Percentiles rank a stretch among this genome's conserved stretches.
Evolutionary conservation across 2,113 vertebrate genomes (phyloP).

Genomic region (Dascyllus trimaculatus): DNA sequence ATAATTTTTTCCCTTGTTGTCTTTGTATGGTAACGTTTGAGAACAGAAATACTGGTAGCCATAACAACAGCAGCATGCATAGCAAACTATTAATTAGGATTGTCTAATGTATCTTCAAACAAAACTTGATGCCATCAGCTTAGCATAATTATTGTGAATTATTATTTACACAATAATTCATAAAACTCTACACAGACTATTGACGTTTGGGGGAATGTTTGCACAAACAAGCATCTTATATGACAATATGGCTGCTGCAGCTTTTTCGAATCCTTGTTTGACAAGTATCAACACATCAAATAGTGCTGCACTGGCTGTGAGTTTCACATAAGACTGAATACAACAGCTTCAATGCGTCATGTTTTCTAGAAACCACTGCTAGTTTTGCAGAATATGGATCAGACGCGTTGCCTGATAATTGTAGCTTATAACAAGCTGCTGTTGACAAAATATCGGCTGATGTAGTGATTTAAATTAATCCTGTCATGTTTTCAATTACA

Average conservation of each 20-base stretch:
- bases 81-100: too few relatives aligned
- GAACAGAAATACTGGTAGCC: too few relatives aligned
- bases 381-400: constrained; percentile 22
- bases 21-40: too few relatives aligned
- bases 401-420: constrained; percentile 36
- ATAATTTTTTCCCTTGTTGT: too few relatives aligned
- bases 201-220: neutral
- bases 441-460: constrained; percentile 64
- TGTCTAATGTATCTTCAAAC: too few relatives aligned
- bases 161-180: neutral
- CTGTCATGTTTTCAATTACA: constrained; percentile 69
- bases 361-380: constrained; percentile 20
- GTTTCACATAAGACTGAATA: neutral
- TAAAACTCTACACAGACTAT: neutral
- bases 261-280: neutral
- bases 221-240: neutral
- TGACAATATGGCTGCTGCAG: neutral
- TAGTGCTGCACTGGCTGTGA: neutral
- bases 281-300: neutral
- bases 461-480: constrained; percentile 66
- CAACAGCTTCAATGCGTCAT: neutral
- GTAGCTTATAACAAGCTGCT: constrained; percentile 32
- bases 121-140: neutral
- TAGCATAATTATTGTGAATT: neutral
- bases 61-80: too few relatives aligned